A percentile compares a stretch with the other conserved stretches of the same genome.
Evolutionary conservation across 2,113 vertebrate species (phyloP).

Genomic region (Neoarius graeffei): DNA sequence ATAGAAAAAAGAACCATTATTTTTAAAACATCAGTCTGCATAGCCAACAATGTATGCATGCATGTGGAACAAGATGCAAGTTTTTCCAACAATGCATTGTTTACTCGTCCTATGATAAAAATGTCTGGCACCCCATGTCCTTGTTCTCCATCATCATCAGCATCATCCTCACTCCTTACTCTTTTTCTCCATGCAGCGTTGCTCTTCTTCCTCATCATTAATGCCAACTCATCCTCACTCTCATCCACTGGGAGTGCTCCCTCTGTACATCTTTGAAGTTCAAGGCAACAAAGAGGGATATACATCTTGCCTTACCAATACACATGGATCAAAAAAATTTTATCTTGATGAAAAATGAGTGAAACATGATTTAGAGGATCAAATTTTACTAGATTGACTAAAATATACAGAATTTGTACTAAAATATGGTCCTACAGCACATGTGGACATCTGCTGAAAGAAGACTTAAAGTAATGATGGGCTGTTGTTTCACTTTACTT

Average conservation of each 20-base stretch:
- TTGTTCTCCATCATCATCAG: neutral
- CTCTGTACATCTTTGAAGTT: neutral
- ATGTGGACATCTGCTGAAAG: neutral
- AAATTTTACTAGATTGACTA: neutral
- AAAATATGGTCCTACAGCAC: neutral
- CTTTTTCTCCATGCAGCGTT: neutral
- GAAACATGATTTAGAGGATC: neutral
- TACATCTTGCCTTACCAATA: neutral
- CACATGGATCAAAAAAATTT: neutral
- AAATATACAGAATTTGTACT: too few relatives aligned
- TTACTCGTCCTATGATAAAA: neutral
- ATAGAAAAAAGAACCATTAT: neutral
- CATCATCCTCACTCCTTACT: neutral
- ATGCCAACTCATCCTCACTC: neutral
- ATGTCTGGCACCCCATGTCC: neutral
- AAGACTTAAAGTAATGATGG: neutral
- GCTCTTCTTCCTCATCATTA: neutral
- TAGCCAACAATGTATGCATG: neutral
- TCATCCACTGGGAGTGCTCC: neutral
- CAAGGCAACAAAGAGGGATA: neutral
- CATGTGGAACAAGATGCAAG: neutral
- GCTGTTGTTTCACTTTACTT: too few relatives aligned
- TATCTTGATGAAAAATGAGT: neutral
- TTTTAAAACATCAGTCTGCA: neutral
- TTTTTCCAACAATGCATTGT: neutral